Evolutionary conservation across 2,113 vertebrate genomes (phyloP).

Genomic region (Blennius ocellaris): DNA sequence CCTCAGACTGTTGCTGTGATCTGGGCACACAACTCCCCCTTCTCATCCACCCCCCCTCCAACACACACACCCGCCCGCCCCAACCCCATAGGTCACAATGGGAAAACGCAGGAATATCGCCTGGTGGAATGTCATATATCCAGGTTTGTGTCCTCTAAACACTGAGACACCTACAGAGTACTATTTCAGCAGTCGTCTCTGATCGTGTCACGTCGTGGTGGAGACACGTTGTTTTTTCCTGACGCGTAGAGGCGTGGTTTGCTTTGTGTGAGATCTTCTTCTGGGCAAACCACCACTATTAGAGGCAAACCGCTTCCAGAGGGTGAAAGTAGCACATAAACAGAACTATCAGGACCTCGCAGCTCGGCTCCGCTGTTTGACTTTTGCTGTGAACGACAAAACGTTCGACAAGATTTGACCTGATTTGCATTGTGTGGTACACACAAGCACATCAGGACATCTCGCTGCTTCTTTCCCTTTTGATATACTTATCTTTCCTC

Average conservation of each 20-base stretch:
- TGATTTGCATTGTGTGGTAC: constrained; percentile 38
- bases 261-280: constrained; percentile 45
- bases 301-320: constrained; percentile 48
- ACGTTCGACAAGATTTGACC: constrained; percentile 26
- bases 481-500: background rate
- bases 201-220: constrained; percentile 40
- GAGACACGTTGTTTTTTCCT: constrained; percentile 24
- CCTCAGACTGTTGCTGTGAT: constrained; percentile 70
- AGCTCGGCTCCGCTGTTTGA: constrained; percentile 33
- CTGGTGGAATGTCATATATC: constrained; percentile 78
- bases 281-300: constrained; percentile 52
- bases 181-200: constrained; percentile 49
- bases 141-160: constrained; percentile 74
- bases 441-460: constrained; percentile 28
- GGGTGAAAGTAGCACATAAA: constrained; percentile 43
- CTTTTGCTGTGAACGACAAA: constrained; percentile 5
- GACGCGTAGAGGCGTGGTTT: constrained; percentile 34
- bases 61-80: background rate
- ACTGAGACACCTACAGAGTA: constrained; percentile 68
- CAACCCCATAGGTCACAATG: constrained; percentile 68
- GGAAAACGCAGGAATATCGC: constrained; percentile 62
- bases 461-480: constrained; percentile 2
- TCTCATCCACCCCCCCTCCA: too few relatives aligned
- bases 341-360: constrained; percentile 26
- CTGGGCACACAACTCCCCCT: constrained; percentile 61